Conservation (phyloP, 2,113 vertebrate genomes). For the Oostethus manadensis region DNA sequence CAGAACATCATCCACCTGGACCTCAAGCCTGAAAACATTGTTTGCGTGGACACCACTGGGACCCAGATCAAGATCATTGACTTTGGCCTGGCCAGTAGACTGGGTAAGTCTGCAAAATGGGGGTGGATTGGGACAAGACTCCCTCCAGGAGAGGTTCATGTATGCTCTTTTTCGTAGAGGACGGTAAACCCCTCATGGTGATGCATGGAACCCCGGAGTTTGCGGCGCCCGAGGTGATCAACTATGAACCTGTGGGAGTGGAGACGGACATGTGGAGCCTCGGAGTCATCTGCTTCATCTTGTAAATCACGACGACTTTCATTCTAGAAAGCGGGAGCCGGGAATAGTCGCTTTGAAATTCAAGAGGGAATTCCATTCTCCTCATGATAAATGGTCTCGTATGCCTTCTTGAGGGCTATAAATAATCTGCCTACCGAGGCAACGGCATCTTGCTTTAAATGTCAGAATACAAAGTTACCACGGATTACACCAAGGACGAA, state of each 20-base stretch:
- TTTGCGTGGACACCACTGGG: constrained; percentile 73
- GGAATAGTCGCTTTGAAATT: neutral
- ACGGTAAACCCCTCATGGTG: constrained; percentile 68
- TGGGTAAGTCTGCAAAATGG: constrained; percentile 71
- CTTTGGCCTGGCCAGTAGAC: constrained; percentile 78
- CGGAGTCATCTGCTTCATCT: constrained; percentile 83
- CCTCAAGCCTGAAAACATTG: constrained; percentile 85
- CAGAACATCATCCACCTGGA: constrained; percentile 79
- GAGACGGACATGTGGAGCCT: constrained; percentile 85
- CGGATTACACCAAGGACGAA: neutral
- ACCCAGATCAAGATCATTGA: constrained; percentile 81
- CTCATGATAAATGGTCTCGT: neutral
- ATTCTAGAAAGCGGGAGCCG: neutral
- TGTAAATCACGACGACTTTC: constrained; percentile 66
- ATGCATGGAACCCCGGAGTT: constrained; percentile 84
- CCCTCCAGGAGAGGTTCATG: neutral
- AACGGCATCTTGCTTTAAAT: constrained; percentile 1
- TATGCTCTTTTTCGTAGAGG: constrained; percentile 54
- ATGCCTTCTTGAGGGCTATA: neutral
- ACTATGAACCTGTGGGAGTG: constrained; percentile 75
- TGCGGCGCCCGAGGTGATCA: constrained; percentile 84
- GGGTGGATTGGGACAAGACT: neutral
- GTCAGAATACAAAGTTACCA: neutral
- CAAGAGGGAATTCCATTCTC: constrained; percentile 5
- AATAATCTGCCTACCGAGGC: neutral